Base-by-base conservation (phyloP, 1,140 invertebrate genomes). In the Prorops nasuta region DNA sequence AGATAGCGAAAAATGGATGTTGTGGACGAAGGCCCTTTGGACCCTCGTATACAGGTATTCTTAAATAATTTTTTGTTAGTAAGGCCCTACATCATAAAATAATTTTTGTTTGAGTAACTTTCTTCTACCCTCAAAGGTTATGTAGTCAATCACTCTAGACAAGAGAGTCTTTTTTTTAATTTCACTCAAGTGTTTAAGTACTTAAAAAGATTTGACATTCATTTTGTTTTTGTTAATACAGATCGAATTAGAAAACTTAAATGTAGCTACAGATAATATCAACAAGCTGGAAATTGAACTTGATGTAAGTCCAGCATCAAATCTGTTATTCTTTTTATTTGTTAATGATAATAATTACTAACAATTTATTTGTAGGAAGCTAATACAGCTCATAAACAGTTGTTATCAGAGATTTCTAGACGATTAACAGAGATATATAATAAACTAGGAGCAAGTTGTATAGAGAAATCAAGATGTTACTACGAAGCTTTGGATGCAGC, bases 191-290 rank as follows among this genome's bases (percentile, higher is more conserved):
- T n/a, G n/a, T n/a, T n/a, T n/a, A n/a, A n/a, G n/a, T n/a, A n/a
- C n/a, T n/a, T n/a, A n/a, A n/a, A n/a, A n/a, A n/a, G n/a, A n/a
- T n/a, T n/a, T n/a, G n/a, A n/a, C n/a, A n/a, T 43, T 18, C n/a
- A 42, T 46, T 43, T 41, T 28, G 28, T 35, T 21, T 43, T 41
- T 68, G 67, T 51, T 54, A 40, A 77, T 85, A 54, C 82, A 97
- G 90, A 84, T 94, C 63, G 95, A 98, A 78, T 79, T 98, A 67
- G 95, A 98, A 77, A 92, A 92, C 68, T 76, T 98, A 51, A 98
- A 98, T 74, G 91, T 87, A 63, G 91, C 93, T 20, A 96, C 94
- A 21, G 91, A 97, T 77, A 90, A 96, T 71, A 97, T 98, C 68
- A 98, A 97, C 73, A 92, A 89, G 76, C 79, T 95, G 59, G 95